Percentiles rank a stretch among this genome's conserved stretches.
Conservation (phyloP, 53 echinoderm and acorn worm genomes). For the Glandiceps talaboti region DNA sequence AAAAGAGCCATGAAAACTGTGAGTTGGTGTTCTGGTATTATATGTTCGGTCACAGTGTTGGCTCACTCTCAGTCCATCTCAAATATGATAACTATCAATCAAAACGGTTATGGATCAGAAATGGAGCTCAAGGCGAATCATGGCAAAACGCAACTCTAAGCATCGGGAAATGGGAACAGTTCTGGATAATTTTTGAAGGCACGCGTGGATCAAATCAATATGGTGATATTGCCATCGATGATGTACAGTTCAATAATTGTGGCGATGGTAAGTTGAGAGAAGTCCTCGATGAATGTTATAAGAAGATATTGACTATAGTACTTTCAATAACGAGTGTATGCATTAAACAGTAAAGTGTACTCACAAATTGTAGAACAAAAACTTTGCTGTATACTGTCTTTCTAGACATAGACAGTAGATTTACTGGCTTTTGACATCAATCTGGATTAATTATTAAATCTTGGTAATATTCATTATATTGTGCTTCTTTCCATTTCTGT, state of each 20-base stretch:
- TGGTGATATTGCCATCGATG: constrained; percentile 65
- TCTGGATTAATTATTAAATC: too few species aligned
- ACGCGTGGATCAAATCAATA: constrained; percentile 34
- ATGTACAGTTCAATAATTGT: constrained; percentile 41
- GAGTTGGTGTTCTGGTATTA: constrained; percentile 54
- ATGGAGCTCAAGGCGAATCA: constrained; percentile 29
- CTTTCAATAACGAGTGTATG: too few species aligned
- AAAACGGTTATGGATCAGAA: constrained; percentile 19
- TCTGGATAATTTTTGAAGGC: constrained; percentile 66
- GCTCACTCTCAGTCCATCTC: neutral
- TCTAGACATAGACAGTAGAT: too few species aligned
- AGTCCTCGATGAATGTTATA: too few species aligned
- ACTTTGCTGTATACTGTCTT: too few species aligned
- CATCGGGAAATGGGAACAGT: constrained; percentile 27
- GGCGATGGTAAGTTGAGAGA: constrained; percentile 30
- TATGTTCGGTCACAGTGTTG: constrained; percentile 35
- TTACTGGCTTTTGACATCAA: too few species aligned
- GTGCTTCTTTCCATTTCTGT: too few species aligned
- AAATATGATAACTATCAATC: neutral
- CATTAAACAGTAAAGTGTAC: too few species aligned
- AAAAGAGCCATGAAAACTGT: constrained; percentile 20
- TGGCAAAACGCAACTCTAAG: constrained; percentile 36
- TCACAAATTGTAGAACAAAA: too few species aligned
- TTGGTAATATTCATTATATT: too few species aligned
- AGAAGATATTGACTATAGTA: too few species aligned